phyloP scores from a whole-genome alignment of 1,140 invertebrate species.

The Oscheius sp. region DNA sequence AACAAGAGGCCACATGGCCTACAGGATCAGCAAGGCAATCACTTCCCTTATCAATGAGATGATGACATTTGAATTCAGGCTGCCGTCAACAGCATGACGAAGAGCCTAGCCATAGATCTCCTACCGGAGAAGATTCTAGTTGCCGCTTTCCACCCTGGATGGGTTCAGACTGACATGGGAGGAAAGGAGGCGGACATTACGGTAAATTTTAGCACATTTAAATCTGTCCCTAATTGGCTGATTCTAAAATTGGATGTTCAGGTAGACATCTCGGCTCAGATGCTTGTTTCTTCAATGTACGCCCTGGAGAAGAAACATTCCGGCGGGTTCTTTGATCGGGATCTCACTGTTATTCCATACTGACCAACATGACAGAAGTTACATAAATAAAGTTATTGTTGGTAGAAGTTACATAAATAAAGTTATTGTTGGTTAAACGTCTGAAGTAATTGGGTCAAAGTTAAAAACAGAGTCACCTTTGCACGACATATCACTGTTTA shows the following conservation, averaged over 20 bases:
- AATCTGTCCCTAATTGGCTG: neutral
- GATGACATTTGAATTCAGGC: neutral
- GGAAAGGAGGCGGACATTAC: neutral
- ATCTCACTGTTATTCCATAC: too few species aligned
- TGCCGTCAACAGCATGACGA: conserved; percentile 16
- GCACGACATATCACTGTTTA: too few species aligned
- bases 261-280: neutral
- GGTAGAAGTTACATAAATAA: too few species aligned
- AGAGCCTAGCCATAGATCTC: conserved; percentile 12
- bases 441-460: too few species aligned
- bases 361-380: too few species aligned
- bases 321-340: conserved; percentile 2
- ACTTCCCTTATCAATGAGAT: neutral
- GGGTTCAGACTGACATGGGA: conserved; percentile 18
- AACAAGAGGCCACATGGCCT: neutral
- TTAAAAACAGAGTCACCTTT: too few species aligned
- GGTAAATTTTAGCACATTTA: too few species aligned
- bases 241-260: neutral
- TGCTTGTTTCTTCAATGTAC: neutral
- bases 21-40: conserved; percentile 18
- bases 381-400: too few species aligned
- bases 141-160: conserved; percentile 16
- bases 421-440: too few species aligned
- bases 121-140: conserved; percentile 8
- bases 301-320: neutral